These are phyloP conservation scores for Metacarcinus magister DNA, from an alignment of 2,888 invertebrate genomes.

Conservation along the genomic window DNA sequence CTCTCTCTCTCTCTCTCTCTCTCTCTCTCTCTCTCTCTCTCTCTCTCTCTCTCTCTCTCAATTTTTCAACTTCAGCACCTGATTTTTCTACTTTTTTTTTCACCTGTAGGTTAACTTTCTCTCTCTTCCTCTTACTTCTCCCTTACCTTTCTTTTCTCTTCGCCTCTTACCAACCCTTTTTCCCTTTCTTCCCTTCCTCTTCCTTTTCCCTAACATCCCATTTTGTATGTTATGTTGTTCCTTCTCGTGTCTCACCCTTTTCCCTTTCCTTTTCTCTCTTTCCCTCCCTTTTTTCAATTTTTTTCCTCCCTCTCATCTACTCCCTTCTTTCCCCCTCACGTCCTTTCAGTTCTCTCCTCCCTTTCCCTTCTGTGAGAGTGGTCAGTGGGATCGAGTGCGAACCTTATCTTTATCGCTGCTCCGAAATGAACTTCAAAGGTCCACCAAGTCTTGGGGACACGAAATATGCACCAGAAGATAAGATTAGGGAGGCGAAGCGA, in stretches of 20 bases:
- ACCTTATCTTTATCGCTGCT: not conserved
- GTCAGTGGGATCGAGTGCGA: not conserved
- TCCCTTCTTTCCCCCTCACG: not conserved
- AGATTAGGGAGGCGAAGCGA: conserved; percentile 14
- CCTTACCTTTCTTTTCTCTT: not conserved
- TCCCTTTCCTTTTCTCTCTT: not conserved
- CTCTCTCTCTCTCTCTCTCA: too few relatives aligned
- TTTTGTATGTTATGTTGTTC: not conserved
- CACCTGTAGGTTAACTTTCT: too few relatives aligned
- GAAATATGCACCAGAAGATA: not conserved
- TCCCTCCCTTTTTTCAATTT: too few relatives aligned
- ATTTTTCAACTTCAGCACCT: too few relatives aligned
- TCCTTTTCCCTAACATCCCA: not conserved
- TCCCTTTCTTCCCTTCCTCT: not conserved
- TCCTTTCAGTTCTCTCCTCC: not conserved
- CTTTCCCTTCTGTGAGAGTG: not conserved
- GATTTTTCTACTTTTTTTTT: too few relatives aligned
- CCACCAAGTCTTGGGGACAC: conserved; percentile 9
- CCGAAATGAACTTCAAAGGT: conserved; percentile 26
- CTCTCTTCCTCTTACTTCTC: not conserved
- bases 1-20: too few relatives aligned
- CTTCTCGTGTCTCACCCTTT: not conserved
- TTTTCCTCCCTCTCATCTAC: not conserved
- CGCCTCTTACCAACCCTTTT: not conserved
- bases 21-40: too few relatives aligned